Base-by-base conservation (phyloP, 2,888 invertebrate genomes). In the Sminthurides aquaticus region DNA sequence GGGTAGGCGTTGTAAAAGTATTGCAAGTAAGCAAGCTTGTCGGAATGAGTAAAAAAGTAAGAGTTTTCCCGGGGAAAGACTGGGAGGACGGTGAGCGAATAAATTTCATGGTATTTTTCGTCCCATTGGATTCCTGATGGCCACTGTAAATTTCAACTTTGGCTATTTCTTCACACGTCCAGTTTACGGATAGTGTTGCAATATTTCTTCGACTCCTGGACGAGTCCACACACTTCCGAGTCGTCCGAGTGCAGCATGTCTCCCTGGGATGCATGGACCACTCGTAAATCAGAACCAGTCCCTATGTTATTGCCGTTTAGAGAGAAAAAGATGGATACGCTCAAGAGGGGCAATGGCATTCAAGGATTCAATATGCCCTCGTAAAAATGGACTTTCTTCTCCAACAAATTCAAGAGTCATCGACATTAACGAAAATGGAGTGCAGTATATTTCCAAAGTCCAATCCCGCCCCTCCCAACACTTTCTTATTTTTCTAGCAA, bases 381-480 rank as follows among this genome's bases (percentile, higher is more conserved):
- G 74, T 75, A 75, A 76, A 71, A 76, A 75, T 75, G 75, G 75
- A 75, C 75, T 74, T 74, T 74, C 70, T 69, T 75, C 72, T 75
- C 74, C 74, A 34, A 34, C 71, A 76, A 76, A 75, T 76, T 75
- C 75, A 75, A 70, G 74, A 76, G 76, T 76, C 75, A 74, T 74
- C 73, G 75, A 74, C 75, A 75, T 76, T 76, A 75, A 74, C 70
- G 72, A 73, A 71, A 76, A 76, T 76, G 75, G 75, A 69, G 71
- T 71, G 74, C 70, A 74, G 70, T 74, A 75, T 72, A 74, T 74
- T 76, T 70, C 43, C n/a, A n/a, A n/a, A 34, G 8, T 34, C 43
- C 43, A 15, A 34, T n/a, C n/a, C n/a, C 43, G 43, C 43, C 8
- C 43, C 43, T 34, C 43, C 43, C 15, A 11, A 34, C 43, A 34